Evolutionary conservation across 2,888 invertebrate species (phyloP), one percentile per base, ranked within the genome.

Genomic region (Pseudococcus longispinus): DNA sequence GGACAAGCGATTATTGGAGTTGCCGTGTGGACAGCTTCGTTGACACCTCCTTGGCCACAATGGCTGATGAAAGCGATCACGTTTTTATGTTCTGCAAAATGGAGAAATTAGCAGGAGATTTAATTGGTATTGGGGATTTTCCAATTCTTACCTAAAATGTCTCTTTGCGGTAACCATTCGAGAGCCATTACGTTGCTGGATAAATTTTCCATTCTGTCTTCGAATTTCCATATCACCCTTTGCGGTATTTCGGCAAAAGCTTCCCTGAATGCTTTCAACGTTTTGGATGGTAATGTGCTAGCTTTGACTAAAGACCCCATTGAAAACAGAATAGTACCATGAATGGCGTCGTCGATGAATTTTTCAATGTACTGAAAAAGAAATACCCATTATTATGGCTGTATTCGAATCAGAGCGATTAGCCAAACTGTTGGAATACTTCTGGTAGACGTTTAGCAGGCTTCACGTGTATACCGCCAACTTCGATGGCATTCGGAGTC

Each of bases 141-240:
- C 1, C 4, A 82, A 37, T 37, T 37, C 82, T 55, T 70, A 96
- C 96, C 94, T 87, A 96, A 91, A 89, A 96, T 92, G 90, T 95
- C 95, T 89, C 94, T 93, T 90, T 96, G 96, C 0, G 96, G 96
- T 89, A 95, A 90, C 95, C 95, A 95, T 2, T 88, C 74, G 4
- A 51, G 23, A 9, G 86, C 23, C 85, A 77, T 77, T 29, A 85
- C 85, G 29, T 87, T 86, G 85, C 92, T 91, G 15, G 87, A 42
- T 70, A 55, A 8, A 32, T 51, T 51, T 3, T 51, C 44, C 42
- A 82, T 15, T 37, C 94, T 93, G 89, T 95, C 95, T 29, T 87
- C 82, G 94, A 94, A 95, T 92, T 95, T 95, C 95, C 95, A 96
- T 82, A 96, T 91, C 70, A 96, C 93, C 88, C 93, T 93, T 89